Percentiles rank a stretch among this genome's conserved stretches.
Evolutionary conservation across 2,888 invertebrate species (phyloP).

Genomic region (Drosophila bunnanda): DNA sequence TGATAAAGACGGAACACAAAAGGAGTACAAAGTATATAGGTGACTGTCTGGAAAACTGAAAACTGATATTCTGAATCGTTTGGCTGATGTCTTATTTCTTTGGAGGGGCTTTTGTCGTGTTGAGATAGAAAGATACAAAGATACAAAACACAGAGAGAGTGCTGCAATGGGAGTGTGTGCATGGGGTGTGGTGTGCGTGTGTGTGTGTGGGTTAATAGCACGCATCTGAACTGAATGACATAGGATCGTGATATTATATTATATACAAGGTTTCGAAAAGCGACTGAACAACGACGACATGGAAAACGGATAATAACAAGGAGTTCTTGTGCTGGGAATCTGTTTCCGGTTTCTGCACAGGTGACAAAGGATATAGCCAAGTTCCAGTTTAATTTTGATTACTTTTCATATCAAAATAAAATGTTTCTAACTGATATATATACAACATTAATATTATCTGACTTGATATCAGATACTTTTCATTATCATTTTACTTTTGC

Average conservation of each 20-base stretch:
- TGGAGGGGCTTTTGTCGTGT: constrained; percentile 8
- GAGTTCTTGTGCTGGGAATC: constrained; percentile 26
- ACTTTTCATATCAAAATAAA: neutral
- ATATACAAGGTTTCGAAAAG: constrained; percentile 59
- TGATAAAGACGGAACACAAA: constrained; percentile 54
- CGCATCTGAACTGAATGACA: constrained; percentile 50
- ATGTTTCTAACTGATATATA: too few relatives aligned
- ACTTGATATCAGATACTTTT: neutral
- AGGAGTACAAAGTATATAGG: constrained; percentile 18
- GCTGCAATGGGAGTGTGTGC: constrained; percentile 31
- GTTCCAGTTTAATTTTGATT: neutral
- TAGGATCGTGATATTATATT: constrained; percentile 52
- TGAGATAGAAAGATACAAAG: constrained; percentile 48
- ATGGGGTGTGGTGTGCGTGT: constrained; percentile 30
- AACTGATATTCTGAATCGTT: constrained; percentile 25
- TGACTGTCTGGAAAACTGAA: constrained; percentile 36
- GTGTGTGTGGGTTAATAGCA: constrained; percentile 62
- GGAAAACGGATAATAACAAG: constrained; percentile 45
- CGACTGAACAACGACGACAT: constrained; percentile 65
- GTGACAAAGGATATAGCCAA: neutral
- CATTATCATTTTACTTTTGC: neutral
- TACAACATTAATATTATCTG: neutral
- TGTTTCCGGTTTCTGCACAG: constrained; percentile 42
- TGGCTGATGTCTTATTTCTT: constrained; percentile 31
- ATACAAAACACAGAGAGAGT: constrained; percentile 38